Percentiles rank a stretch among this genome's conserved stretches.
Evolutionary conservation across 2,797 vertebrate species (phyloP).

Genomic region (Menidia menidia): DNA sequence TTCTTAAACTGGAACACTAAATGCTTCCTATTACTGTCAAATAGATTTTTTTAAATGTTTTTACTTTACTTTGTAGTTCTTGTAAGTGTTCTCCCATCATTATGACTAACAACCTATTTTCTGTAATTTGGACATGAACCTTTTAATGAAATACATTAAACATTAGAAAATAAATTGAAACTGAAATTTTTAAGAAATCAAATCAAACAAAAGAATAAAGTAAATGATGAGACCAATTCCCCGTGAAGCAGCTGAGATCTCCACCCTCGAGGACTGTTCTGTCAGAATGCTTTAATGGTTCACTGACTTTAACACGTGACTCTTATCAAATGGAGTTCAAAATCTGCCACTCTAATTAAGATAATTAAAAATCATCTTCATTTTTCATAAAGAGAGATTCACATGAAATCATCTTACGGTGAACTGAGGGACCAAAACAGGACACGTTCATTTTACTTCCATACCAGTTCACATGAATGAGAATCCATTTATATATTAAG

Average conservation of each 20-base stretch:
- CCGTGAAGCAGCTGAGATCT: slow-evolving; percentile 4
- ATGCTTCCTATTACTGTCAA: no score
- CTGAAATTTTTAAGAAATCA: slow-evolving; percentile 5
- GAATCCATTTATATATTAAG: slow-evolving; percentile 39
- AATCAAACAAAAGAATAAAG: slow-evolving; percentile 28
- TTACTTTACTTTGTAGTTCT: neutral
- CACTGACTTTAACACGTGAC: slow-evolving; percentile 13
- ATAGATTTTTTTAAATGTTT: no score
- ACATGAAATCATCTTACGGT: slow-evolving; percentile 45
- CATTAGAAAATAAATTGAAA: slow-evolving; percentile 7
- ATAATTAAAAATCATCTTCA: slow-evolving; percentile 37
- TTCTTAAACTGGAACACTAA: no score
- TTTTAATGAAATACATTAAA: slow-evolving; percentile 18
- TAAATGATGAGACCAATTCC: slow-evolving; percentile 25
- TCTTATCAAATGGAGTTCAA: slow-evolving; percentile 32
- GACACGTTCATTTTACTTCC: slow-evolving; percentile 42
- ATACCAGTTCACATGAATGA: slow-evolving; percentile 31
- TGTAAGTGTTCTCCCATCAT: slow-evolving; percentile 7
- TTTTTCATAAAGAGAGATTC: slow-evolving; percentile 13
- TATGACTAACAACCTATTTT: slow-evolving; percentile 7
- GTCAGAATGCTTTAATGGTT: slow-evolving; percentile 19
- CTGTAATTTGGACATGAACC: slow-evolving; percentile 25
- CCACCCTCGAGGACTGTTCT: slow-evolving; percentile 12
- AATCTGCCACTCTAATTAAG: slow-evolving; percentile 40
- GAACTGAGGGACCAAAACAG: slow-evolving; percentile 22